These are phyloP conservation scores for Dunckerocampus dactyliophorus DNA, from an alignment of 2,113 vertebrate genomes.

Conservation along the genomic window DNA sequence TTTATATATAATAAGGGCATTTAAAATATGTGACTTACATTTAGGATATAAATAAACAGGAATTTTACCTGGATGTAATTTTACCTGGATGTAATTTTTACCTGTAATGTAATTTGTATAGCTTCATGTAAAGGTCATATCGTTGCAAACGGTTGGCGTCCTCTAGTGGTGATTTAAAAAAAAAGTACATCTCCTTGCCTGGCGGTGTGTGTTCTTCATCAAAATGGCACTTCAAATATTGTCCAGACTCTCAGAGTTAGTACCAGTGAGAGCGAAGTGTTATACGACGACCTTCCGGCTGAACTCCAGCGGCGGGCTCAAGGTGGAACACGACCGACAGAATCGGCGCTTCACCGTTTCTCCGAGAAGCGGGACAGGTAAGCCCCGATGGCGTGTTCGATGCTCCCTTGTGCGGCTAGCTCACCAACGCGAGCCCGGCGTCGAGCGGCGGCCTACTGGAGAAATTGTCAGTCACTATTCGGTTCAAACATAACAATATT, in stretches of 20 bases:
- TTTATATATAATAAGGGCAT: too few relatives aligned
- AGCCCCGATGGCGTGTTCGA: slow-evolving; percentile 9
- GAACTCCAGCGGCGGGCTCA: neutral
- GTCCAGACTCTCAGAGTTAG: slow-evolving; percentile 1
- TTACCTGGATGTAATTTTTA: too few relatives aligned
- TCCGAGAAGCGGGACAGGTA: slow-evolving; percentile 44
- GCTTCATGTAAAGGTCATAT: neutral
- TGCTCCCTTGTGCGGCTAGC: neutral
- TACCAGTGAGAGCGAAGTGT: neutral
- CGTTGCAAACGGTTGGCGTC: neutral
- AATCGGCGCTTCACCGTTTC: slow-evolving; percentile 56
- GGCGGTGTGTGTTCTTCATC: neutral
- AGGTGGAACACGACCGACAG: slow-evolving; percentile 62
- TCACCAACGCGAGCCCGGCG: slow-evolving; percentile 11
- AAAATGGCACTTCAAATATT: slow-evolving; percentile 23
- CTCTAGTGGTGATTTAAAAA: neutral
- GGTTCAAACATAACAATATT: fast-evolving
- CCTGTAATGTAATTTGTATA: neutral
- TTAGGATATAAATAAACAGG: slow-evolving; percentile 7
- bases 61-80: too few relatives aligned
- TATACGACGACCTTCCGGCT: neutral
- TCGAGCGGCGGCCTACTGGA: slow-evolving; percentile 16
- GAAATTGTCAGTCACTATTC: fast-evolving
- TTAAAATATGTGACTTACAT: neutral
- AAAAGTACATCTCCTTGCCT: neutral